Base-by-base conservation (phyloP, 2,797 vertebrate species). In the Lindbergichthys nudifrons region DNA sequence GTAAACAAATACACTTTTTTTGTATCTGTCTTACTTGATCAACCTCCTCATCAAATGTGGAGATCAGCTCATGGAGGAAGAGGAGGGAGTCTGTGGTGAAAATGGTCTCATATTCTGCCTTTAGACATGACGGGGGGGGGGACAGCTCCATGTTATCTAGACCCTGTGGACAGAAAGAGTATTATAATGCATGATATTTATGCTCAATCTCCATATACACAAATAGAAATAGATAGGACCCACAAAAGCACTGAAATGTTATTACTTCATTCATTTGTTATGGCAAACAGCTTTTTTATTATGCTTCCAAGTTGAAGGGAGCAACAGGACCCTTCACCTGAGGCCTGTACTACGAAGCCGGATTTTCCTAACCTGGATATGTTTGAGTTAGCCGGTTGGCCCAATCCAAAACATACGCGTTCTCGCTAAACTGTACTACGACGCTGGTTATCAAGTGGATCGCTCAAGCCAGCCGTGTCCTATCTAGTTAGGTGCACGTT, bases 11-110 rank as follows among this genome's bases (percentile, higher is more conserved):
- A 58, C 18, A 13, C 5, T 1, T 0, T 2, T 1, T 21, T 47
- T 41, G 4, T 2, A 12, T 5, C 19, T 9, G 12, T 32, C 65
- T 52, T 86, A 96, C 96, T 94, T 92, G 89, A 77, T 96, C 93
- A 70, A 95, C 93, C 15, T 94, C 91, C 16, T 86, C 66, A 50
- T 95, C 83, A 73, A 96, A 96, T 10, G 85, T 90, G 73, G 92
- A 91, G 70, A 94, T 91, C 46, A 96, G 88, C 63, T 96, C 89
- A 64, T 87, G 84, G 14, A 96, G 87, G 74, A 96, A 96, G 39
- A 50, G 76, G 32, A 95, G 82, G 5, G 91, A 91, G 42, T 89
- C 86, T 1, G 81, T 9, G 50, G 86, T 95, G 80, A 96, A 94
- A 1, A 96, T 90, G 4, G 87, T 83, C 21, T 89, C 64, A 65